A percentile compares a stretch with the other conserved stretches of the same genome.
phyloP scores from a whole-genome alignment of 1,140 invertebrate genomes.

The Lordiphosa collinella region DNA sequence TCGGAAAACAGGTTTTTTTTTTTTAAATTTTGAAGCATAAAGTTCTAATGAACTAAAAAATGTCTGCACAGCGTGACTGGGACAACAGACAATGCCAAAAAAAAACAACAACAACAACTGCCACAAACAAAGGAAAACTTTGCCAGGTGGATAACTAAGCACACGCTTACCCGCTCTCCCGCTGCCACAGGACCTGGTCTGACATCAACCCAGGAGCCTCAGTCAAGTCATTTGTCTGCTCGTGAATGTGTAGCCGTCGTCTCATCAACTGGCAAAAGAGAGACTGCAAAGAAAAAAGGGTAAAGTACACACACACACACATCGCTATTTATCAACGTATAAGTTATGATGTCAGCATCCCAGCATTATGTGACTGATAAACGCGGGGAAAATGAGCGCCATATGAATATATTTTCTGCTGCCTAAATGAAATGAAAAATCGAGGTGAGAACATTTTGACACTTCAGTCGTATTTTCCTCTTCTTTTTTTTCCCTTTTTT shows the following conservation, averaged over 20 bases:
- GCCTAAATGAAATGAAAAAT: constrained; percentile 73
- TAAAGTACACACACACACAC: constrained; percentile 35
- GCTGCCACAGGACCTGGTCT: background rate
- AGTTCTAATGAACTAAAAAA: constrained; percentile 9
- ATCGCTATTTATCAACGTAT: constrained; percentile 77
- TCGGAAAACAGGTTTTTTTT: background rate
- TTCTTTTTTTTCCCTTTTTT: background rate
- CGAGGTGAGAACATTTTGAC: constrained; percentile 71
- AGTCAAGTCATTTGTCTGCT: constrained; percentile 73
- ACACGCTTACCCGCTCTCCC: constrained; percentile 10
- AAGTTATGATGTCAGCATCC: constrained; percentile 76
- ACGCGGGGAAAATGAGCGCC: constrained; percentile 25
- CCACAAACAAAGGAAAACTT: constrained; percentile 23
- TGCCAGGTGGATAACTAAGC: constrained; percentile 9
- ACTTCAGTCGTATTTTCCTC: constrained; percentile 40
- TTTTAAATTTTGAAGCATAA: background rate
- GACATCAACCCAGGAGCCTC: constrained; percentile 15
- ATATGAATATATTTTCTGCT: constrained; percentile 6
- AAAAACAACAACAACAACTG: constrained; percentile 1
- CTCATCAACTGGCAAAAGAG: constrained; percentile 19
- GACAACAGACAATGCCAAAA: constrained; percentile 1
- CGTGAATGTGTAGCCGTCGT: constrained; percentile 14
- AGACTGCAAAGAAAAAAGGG: constrained; percentile 37
- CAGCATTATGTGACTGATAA: constrained; percentile 75
- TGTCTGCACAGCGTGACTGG: constrained; percentile 10